Conservation (phyloP, 2,113 vertebrate species). For the Paedocypris sp. region DNA sequence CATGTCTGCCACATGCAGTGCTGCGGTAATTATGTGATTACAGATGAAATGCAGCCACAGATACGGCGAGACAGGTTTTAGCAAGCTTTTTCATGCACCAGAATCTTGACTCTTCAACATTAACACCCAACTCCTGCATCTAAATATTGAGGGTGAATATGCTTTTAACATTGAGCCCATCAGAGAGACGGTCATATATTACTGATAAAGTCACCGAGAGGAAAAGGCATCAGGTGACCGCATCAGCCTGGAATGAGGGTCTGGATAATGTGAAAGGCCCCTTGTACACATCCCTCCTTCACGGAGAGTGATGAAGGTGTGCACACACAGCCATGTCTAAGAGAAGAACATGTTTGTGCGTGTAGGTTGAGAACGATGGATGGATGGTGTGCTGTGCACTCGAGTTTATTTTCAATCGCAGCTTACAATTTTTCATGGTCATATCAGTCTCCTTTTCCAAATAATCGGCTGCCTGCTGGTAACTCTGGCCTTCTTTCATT, state of each 20-base stretch:
- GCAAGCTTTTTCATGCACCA: constrained; percentile 1
- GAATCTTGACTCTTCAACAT: constrained; percentile 17
- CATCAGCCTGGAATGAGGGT: constrained; percentile 65
- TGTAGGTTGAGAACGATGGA: constrained; percentile 6
- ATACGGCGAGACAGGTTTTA: constrained; percentile 23
- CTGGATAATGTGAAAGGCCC: constrained; percentile 48
- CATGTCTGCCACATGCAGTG: constrained; percentile 35
- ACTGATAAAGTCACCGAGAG: constrained; percentile 54
- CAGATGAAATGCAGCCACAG: constrained; percentile 32
- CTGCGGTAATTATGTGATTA: constrained; percentile 34
- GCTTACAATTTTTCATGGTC: constrained; percentile 60
- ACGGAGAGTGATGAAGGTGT: constrained; percentile 1
- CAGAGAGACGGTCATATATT: constrained; percentile 49
- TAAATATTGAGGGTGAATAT: neutral
- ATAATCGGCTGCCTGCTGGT: constrained; percentile 51
- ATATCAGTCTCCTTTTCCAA: constrained; percentile 47
- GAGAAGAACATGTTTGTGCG: constrained; percentile 1
- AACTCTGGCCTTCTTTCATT: constrained; percentile 53
- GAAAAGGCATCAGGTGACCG: constrained; percentile 53
- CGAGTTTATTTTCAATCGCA: constrained; percentile 55
- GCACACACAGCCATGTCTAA: neutral
- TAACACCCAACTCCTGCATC: constrained; percentile 5
- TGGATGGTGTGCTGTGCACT: constrained; percentile 21
- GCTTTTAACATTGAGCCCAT: constrained; percentile 33
- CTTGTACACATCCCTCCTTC: constrained; percentile 34